Evolutionary conservation across 2,888 invertebrate genomes (phyloP), one percentile per base, ranked within the genome.

Genomic region (Carpatolechia fugitivella): DNA sequence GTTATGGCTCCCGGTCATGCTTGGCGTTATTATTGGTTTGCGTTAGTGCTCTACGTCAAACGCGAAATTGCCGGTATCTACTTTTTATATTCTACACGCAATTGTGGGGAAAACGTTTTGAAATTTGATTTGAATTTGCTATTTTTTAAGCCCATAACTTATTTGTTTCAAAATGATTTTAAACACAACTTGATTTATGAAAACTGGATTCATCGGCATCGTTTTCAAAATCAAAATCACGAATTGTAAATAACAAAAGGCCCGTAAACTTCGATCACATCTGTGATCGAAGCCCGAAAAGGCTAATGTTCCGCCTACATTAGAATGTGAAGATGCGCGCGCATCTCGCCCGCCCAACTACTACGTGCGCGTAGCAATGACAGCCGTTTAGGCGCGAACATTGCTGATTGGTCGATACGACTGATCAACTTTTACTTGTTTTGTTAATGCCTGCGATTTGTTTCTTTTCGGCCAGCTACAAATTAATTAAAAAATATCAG

Each of bases 291-390:
- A n/a, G n/a, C n/a, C n/a, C n/a, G n/a, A n/a, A n/a, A n/a, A n/a
- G n/a, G 50, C 50, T 44, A 47, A 55, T 53, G 58, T 49, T 18
- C 65, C 66, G 69, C 68, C 73, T 64, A 66, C 68, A 51, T 47
- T 62, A 52, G 56, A 8, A 29, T 29, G 59, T 58, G 31, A 68
- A 67, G 76, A 76, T 61, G 69, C 69, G 67, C 72, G 70, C 59
- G 31, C 56, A 44, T 44, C 41, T 50, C 60, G 60, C 62, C 63
- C 64, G 64, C 66, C 62, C 64, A 60, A 49, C n/a, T n/a, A n/a
- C n/a, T n/a, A n/a, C 47, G 60, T 54, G 35, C 33, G 52, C 57
- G 52, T 29, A 48, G 18, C 38, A 57, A 41, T 64, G 56, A 53
- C 56, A 52, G 33, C 55, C 33, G 56, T 56, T 63, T 59, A 20